Evolutionary conservation across 2,888 invertebrate species (phyloP).

Genomic region (Nomada lathburiana): DNA sequence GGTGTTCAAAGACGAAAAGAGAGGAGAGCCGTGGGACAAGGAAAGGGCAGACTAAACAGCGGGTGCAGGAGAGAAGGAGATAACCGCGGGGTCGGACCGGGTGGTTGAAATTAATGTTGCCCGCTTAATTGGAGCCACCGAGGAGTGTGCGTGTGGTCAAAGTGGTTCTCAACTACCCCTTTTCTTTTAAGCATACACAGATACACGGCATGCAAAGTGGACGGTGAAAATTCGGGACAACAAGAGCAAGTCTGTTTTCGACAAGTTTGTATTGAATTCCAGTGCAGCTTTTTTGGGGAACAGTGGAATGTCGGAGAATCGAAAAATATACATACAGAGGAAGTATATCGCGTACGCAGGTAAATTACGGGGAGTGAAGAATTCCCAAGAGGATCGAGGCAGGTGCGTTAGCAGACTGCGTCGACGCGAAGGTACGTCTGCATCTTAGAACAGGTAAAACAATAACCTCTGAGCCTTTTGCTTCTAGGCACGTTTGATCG

Average conservation of each 20-base stretch:
- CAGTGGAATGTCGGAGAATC: neutral
- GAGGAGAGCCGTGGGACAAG: conserved; percentile 36
- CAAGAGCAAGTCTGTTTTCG: neutral
- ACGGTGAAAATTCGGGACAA: neutral
- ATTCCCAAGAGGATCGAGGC: conserved; percentile 45
- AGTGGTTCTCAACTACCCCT: conserved; percentile 78
- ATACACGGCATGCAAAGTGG: neutral
- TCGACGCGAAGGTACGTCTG: conserved; percentile 36
- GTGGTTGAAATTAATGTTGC: conserved; percentile 84
- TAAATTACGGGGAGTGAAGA: conserved; percentile 24
- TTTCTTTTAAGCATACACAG: neutral
- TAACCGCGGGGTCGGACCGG: conserved; percentile 81
- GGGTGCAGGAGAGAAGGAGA: conserved; percentile 72
- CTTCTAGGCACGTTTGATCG: conserved; percentile 14
- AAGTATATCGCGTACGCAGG: neutral
- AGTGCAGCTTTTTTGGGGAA: neutral
- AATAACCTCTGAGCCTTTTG: conserved; percentile 41
- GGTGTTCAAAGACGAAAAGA: conserved; percentile 20
- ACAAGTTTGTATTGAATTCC: neutral
- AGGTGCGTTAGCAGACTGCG: conserved; percentile 68
- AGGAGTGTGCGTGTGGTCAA: conserved; percentile 82
- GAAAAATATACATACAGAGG: neutral
- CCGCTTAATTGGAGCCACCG: conserved; percentile 84
- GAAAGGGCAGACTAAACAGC: conserved; percentile 61
- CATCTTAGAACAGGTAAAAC: conserved; percentile 38